Evolutionary conservation across 2,888 invertebrate genomes (phyloP), one percentile per base, ranked within the genome.

Genomic region (Drosophila infuscata): DNA sequence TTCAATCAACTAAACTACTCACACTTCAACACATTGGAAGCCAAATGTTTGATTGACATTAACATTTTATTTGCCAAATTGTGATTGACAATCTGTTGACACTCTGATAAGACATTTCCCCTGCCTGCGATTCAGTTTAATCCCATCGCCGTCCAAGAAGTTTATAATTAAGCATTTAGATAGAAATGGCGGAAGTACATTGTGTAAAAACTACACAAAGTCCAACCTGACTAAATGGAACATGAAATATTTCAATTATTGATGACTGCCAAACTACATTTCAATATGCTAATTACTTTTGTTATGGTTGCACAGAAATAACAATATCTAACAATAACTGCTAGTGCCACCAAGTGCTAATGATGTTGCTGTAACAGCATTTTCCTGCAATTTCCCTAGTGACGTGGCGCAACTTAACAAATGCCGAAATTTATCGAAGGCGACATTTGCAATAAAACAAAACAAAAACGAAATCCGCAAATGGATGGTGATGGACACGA

Each of bases 371-470:
- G 67, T 49, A 64, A 54, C 57, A 52, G 36, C 66, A 54, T 79
- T 79, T 57, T 32, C 65, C 48, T 82, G 80, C 89, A 80, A 89
- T 90, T 87, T 86, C 87, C 86, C 87, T 70, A 89, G 89, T 56
- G 90, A 76, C 56, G 57, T 73, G 70, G 57, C 52, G 53, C 63
- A 74, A 74, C 70, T 70, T 83, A 87, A 91, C 90, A 90, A 82
- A 91, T 91, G 92, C 81, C 92, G 89, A 91, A 91, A 79, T 86
- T 69, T 82, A 92, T 91, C 70, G 92, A 88, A 80, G 73, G 81
- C 77, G 91, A 91, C 91, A 91, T 81, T 87, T 83, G 69, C 74
- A 81, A 83, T 66, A 74, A 75, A 73, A 58, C 65, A 64, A 63
- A 54, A 41, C 32, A 46, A 46, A 32, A 29, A 36, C 17, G 30